Percentiles rank a stretch among this genome's conserved stretches.
Evolutionary conservation across 2,797 vertebrate species (phyloP).

Genomic region (Nothura maculosa): DNA sequence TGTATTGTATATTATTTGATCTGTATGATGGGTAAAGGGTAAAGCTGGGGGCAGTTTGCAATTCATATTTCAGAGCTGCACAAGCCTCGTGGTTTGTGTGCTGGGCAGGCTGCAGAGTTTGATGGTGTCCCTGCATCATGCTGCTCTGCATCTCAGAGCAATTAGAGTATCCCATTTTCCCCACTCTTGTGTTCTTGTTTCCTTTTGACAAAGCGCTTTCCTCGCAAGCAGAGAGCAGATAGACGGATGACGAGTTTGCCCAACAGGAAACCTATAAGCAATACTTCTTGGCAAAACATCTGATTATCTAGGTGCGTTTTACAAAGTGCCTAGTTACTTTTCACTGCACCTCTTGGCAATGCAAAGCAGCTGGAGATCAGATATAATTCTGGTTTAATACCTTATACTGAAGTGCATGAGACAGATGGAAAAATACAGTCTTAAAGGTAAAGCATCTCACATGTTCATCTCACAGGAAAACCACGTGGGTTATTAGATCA

Average conservation of each 20-base stretch:
- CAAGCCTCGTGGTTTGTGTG: not conserved
- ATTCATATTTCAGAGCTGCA: not conserved
- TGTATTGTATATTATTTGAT: not conserved
- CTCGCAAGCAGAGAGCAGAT: not conserved
- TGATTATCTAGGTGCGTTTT: not conserved
- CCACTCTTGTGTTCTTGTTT: not conserved
- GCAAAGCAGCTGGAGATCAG: not conserved
- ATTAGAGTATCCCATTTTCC: not conserved
- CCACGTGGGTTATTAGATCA: not conserved
- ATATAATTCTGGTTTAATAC: not conserved
- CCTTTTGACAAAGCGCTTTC: not conserved
- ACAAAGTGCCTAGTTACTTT: not conserved
- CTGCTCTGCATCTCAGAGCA: not conserved
- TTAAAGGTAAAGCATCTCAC: not conserved
- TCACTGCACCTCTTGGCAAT: not conserved
- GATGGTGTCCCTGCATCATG: fast-evolving
- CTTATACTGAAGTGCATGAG: not conserved
- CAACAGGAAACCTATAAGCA: not conserved
- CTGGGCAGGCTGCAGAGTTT: not conserved
- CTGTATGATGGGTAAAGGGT: fast-evolving
- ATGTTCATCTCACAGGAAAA: not conserved
- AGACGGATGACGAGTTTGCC: not conserved
- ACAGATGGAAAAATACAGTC: not conserved
- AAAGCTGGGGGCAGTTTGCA: not conserved
- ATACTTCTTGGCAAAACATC: not conserved